Evolutionary conservation across 2,888 invertebrate species (phyloP).

Genomic region (Priocnemis perturbator): DNA sequence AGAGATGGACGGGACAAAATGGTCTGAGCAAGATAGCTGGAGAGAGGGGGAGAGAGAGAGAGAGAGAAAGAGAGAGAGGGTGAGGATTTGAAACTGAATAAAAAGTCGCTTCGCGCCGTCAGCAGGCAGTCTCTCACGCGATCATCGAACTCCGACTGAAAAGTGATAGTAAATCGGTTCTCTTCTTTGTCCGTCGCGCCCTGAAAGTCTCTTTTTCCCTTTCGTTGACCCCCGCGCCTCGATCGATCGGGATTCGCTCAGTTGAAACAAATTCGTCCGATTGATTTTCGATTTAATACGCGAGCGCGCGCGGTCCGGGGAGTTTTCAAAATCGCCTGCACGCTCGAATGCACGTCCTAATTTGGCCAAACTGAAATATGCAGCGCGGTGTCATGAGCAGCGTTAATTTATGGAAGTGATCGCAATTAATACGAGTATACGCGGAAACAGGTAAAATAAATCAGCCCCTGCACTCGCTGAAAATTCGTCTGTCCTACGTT

Average conservation of each 20-base stretch:
- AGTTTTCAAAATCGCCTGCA: neutral
- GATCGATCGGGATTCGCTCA: slow-evolving; percentile 4
- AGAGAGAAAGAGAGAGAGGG: slow-evolving; percentile 38
- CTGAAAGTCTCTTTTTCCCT: neutral
- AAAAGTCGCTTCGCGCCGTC: slow-evolving; percentile 57
- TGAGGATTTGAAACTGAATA: slow-evolving; percentile 46
- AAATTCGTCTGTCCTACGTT: too few relatives aligned
- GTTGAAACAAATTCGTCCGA: slow-evolving; percentile 7
- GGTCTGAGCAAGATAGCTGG: neutral
- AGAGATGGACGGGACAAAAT: neutral
- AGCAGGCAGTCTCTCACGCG: slow-evolving; percentile 63
- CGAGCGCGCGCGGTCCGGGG: neutral
- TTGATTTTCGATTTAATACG: neutral
- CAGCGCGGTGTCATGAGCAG: too few relatives aligned
- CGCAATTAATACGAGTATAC: too few relatives aligned
- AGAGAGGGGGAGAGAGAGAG: slow-evolving; percentile 39
- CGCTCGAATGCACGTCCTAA: too few relatives aligned
- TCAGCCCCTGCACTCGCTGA: too few relatives aligned
- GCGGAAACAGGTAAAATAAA: neutral
- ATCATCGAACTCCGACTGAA: slow-evolving; percentile 54
- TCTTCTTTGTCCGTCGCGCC: slow-evolving; percentile 29
- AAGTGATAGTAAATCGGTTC: slow-evolving; percentile 54
- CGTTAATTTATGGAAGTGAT: too few relatives aligned
- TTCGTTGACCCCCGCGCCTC: slow-evolving; percentile 10
- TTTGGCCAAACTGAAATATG: too few relatives aligned